A percentile compares a stretch with the other conserved stretches of the same genome.
Conservation (phyloP, 2,113 vertebrate species). For the Mus spicilegus region DNA sequence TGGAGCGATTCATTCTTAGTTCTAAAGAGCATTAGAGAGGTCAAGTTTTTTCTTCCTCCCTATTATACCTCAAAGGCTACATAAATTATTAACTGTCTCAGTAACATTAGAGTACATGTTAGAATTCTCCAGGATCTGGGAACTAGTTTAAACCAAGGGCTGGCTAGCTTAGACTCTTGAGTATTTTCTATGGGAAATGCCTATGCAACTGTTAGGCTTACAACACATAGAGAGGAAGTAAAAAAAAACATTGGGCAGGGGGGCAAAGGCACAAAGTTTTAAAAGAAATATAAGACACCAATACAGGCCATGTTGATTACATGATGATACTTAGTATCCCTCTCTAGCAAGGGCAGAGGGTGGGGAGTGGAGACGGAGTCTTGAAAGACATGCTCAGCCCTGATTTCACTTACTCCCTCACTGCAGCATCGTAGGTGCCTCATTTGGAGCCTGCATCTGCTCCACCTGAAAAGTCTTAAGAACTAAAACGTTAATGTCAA, state of each 20-base stretch:
- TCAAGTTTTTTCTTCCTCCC: not conserved
- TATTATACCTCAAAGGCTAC: not conserved
- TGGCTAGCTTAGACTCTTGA: not conserved
- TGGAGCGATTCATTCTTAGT: not conserved
- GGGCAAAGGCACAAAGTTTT: not conserved
- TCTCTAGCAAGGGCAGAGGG: not conserved
- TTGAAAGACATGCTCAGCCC: not conserved
- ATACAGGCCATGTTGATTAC: not conserved
- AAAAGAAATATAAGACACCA: constrained; percentile 14
- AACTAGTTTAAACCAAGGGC: not conserved
- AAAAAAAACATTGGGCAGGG: not conserved
- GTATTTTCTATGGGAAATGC: not conserved
- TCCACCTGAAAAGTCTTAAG: not conserved
- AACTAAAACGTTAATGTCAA: not conserved
- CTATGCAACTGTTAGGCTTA: not conserved
- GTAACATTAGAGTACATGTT: not conserved
- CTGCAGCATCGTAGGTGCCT: not conserved
- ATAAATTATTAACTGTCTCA: not conserved
- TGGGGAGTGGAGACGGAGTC: not conserved
- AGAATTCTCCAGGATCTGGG: not conserved
- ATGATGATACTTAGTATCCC: not conserved
- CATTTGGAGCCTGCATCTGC: not conserved
- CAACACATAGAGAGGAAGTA: not conserved
- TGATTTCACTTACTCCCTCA: not conserved
- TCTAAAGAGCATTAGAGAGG: not conserved